Conservation (phyloP, 2,888 invertebrate species). For the Aporophyla lueneburgensis region DNA sequence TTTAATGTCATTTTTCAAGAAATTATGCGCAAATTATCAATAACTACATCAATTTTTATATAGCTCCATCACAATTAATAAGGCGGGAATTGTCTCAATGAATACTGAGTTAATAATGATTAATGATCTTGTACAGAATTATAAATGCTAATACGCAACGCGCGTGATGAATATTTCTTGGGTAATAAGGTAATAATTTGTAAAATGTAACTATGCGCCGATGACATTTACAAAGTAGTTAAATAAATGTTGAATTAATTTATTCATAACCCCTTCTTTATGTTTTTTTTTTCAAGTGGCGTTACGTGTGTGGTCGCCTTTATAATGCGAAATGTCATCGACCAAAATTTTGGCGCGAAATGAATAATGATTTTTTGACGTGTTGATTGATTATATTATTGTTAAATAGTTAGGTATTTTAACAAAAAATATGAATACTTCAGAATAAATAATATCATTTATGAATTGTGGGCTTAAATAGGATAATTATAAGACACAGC, state of each 20-base stretch:
- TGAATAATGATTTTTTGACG: slow-evolving; percentile 70
- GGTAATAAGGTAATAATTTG: slow-evolving; percentile 79
- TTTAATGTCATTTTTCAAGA: slow-evolving; percentile 47
- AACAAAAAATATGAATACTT: slow-evolving; percentile 4
- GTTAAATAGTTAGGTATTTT: slow-evolving; percentile 46
- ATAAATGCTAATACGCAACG: slow-evolving; percentile 79
- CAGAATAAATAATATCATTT: slow-evolving; percentile 5
- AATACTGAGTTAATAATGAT: slow-evolving; percentile 81
- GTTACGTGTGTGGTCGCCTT: slow-evolving; percentile 72
- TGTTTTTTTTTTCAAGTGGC: slow-evolving; percentile 46
- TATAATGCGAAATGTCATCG: slow-evolving; percentile 71
- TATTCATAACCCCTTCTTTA: slow-evolving; percentile 65
- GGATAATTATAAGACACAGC: neutral
- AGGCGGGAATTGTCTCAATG: slow-evolving; percentile 70
- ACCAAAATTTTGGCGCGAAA: slow-evolving; percentile 68
- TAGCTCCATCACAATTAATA: slow-evolving; percentile 63
- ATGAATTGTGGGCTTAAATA: neutral
- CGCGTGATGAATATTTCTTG: slow-evolving; percentile 77
- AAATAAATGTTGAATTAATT: slow-evolving; percentile 77
- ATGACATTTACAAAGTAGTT: slow-evolving; percentile 77
- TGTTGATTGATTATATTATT: slow-evolving; percentile 69
- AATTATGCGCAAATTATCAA: slow-evolving; percentile 50
- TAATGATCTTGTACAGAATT: slow-evolving; percentile 79
- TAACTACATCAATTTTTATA: slow-evolving; percentile 62
- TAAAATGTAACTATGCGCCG: slow-evolving; percentile 75